Base-by-base conservation (phyloP, 1,140 invertebrate genomes). In the Mycetomoellerius zeteki region DNA sequence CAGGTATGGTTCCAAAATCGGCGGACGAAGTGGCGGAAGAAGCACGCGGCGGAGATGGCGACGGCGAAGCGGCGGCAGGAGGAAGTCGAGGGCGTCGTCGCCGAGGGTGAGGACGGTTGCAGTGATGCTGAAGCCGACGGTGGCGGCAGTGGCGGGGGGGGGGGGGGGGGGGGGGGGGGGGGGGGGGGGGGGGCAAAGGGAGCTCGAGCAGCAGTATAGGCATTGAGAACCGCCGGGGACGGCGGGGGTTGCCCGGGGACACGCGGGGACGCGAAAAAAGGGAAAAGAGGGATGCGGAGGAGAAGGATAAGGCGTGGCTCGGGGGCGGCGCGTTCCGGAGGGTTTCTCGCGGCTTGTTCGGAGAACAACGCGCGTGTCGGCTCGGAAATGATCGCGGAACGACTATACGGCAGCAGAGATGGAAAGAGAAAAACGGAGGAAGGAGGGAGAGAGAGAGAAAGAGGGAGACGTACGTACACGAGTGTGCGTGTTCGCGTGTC, bases 1-100 rank as follows among this genome's bases (percentile, higher is more conserved):
- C 80, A 99, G 99, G 99, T 99, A 58, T 99, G 99, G 99, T 99
- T 99, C 96, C 99, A 99, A 96, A 99, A 99, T 95, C 97, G 99
- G 94, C 96, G 99, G 94, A 99, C 99, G 91, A 99, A 99, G 96
- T 99, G 99, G 99, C 96, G 99, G 92, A 99, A 99, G 97, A 99
- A 99, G 95, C 99, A 99, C 96, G 99, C 99, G 0, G 99, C 99
- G 3, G 99, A 99, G 96, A 99, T 99, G 98, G 99, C 99, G 71
- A 99, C 98, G 33, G 99, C 99, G 7, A 99, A 99, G 95, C 97
- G 98, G 93, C 98, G 99, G 94, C 99, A 99, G 94, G 99, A 99
- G 95, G 98, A 99, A 91, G 97, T 98, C 24, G 98, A 98, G 91
- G 97, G 97, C 71, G 97, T 95, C 69, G 95, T 95, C 89, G 97